Conservation (phyloP, 2,797 vertebrate species). For the Pseudomugil gertrudae region DNA sequence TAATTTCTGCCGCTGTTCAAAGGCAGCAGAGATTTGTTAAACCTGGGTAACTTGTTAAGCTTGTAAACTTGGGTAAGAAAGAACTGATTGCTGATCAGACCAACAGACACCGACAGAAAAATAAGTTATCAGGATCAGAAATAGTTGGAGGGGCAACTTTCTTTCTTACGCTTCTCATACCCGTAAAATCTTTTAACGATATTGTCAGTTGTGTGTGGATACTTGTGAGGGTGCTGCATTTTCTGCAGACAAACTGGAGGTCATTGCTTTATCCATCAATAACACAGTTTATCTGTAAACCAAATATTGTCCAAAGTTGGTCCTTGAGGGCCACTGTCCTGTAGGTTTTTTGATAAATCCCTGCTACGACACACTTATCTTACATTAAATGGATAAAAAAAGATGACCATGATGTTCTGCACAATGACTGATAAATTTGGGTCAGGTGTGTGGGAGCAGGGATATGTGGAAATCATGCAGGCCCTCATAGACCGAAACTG, state of each 20-base stretch:
- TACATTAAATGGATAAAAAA: too few species aligned
- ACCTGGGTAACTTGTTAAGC: too few species aligned
- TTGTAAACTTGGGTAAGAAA: too few species aligned
- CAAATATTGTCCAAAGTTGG: too few species aligned
- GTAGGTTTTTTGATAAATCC: too few species aligned
- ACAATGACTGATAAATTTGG: too few species aligned
- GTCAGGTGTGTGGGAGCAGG: too few species aligned
- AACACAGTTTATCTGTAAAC: slow-evolving; percentile 34
- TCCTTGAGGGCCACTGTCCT: too few species aligned
- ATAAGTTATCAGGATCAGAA: slow-evolving; percentile 60
- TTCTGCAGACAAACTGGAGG: slow-evolving; percentile 36
- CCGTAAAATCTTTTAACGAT: slow-evolving; percentile 18
- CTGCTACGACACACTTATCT: too few species aligned
- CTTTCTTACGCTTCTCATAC: slow-evolving; percentile 30
- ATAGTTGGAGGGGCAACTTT: slow-evolving; percentile 59
- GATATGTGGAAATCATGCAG: too few species aligned
- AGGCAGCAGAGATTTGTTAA: slow-evolving; percentile 44
- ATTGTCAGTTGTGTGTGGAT: slow-evolving; percentile 21
- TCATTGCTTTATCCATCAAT: slow-evolving; percentile 12
- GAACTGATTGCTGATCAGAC: slow-evolving; percentile 48
- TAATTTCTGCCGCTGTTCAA: slow-evolving; percentile 47
- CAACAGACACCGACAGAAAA: slow-evolving; percentile 53
- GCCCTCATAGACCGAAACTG: too few species aligned
- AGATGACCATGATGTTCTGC: too few species aligned
- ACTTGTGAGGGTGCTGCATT: slow-evolving; percentile 10